A percentile compares a stretch with the other conserved stretches of the same genome.
These are phyloP conservation scores for Pharmacophagus antenor DNA, from an alignment of 2,888 invertebrate genomes.

Conservation along the genomic window DNA sequence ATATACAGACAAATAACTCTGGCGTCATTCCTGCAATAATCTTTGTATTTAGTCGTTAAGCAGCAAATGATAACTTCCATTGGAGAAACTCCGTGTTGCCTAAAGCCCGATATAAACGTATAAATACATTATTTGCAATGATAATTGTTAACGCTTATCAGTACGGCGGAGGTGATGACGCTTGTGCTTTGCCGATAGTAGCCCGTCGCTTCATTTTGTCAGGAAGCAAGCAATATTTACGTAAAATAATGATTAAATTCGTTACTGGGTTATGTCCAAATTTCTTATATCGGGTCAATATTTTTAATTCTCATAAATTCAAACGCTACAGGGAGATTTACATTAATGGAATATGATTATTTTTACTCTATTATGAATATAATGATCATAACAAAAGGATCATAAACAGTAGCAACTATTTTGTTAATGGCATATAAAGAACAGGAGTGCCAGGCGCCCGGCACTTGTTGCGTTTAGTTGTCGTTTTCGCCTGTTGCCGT, in stretches of 20 bases:
- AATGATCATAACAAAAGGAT: conserved; percentile 28
- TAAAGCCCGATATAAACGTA: conserved; percentile 61
- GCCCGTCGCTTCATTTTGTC: conserved; percentile 53
- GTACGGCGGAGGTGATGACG: conserved; percentile 75
- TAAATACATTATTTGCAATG: conserved; percentile 78
- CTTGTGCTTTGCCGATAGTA: conserved; percentile 65
- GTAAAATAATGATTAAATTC: conserved; percentile 17
- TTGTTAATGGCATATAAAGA: conserved; percentile 55
- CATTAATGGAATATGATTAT: background rate
- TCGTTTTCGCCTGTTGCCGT: conserved; percentile 67
- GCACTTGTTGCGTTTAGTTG: conserved; percentile 79
- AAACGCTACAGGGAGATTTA: background rate
- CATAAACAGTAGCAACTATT: conserved; percentile 46
- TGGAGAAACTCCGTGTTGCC: conserved; percentile 58
- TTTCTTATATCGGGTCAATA: background rate
- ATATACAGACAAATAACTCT: conserved; percentile 56
- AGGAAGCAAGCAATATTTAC: conserved; percentile 50
- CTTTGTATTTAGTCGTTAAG: conserved; percentile 47
- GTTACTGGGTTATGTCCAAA: background rate
- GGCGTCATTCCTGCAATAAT: conserved; percentile 52
- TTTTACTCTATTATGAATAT: background rate
- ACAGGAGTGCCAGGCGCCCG: conserved; percentile 51
- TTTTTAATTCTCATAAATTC: conserved; percentile 2
- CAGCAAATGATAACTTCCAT: conserved; percentile 53
- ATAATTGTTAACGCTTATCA: conserved; percentile 78